Base-by-base conservation (phyloP, 2,113 vertebrate species). In the Bucco capensis region DNA sequence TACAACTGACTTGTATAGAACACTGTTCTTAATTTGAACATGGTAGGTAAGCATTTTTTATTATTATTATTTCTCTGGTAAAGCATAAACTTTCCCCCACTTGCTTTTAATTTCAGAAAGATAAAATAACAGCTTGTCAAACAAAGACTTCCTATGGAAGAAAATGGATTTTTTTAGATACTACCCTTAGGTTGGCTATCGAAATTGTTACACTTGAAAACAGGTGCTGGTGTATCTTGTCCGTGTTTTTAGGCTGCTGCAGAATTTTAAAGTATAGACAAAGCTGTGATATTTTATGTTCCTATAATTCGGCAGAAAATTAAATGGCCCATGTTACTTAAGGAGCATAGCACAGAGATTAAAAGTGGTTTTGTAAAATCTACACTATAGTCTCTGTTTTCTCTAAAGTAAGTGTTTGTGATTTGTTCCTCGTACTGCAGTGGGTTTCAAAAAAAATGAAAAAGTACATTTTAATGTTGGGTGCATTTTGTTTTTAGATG, bases 61-160 rank as follows among this genome's bases (percentile, higher is more conserved):
- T 98, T 83, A 35, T 70, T 98, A 98, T 97, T 97, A 96, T 98
- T 98, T 97, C 97, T 98, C 97, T 96, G 98, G 97, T 97, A 97
- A 98, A 98, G 97, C 96, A 94, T 96, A 97, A 97, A 97, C 87
- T 97, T 97, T 81, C 97, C 98, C 98, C 98, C 97, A 95, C 91
- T 97, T 96, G 97, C 97, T 98, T 98, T 98, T 98, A 98, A 97
- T 94, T 97, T 97, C 96, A 96, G 92, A 96, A 97, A 96, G 97
- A 97, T 95, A 96, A 97, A 95, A 94, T 95, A 97, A 97, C 97
- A 97, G 98, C 97, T 98, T 97, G 97, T 98, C 96, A 97, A 97
- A 96, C 94, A 96, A 97, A 97, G 96, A 98, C 99, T 99, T 99
- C 99, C 99, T 99, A 99, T 99, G 99, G 99, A 99, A 99, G 99